Evolutionary conservation across 35 echinoderm and acorn worm species (phyloP), one percentile per base, ranked within the genome.

Genomic region (Heliocidaris tuberculata): DNA sequence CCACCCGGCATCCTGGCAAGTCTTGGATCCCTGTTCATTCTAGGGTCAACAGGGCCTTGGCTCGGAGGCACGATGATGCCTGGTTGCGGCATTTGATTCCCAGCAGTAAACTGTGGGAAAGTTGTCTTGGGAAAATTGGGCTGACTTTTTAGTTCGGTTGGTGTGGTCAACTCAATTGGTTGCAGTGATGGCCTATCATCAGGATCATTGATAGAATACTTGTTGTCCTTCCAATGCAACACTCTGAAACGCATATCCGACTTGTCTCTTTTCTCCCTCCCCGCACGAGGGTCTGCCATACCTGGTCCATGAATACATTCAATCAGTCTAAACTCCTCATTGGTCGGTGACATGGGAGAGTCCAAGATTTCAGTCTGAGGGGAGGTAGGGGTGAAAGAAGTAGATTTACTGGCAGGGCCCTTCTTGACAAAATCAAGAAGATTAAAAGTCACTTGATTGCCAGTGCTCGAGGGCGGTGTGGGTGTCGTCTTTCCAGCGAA

Each of bases 131-230:
- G 93, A 88, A 95, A 96, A 47, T 49, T 86, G n/a, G 95, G 97
- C n/a, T 93, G 96, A 8, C 90, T 71, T 48, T 96, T 98, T 19
- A 98, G 86, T 49, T 98, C 97, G 11, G 97, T 98, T 10, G 97
- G 97, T 10, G 97, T 98, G 10, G 59, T 90, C 24, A 98, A 94
- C 89, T 98, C 97, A 78, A 98, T 98, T 4, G 97, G 97, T 9
- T 94, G 96, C 48, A 98, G 93, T 6, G 95, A 94, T 15, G 97
- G 97, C 24, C 97, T 59, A 11, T 96, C 94, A 4, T 96, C 97
- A 1, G 87, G 54, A 24, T 98, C 96, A 50, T 95, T 94, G 4
- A 98, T 94, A 10, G 96, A 94, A 59, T 98, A 98, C 87, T 98
- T 95, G 50, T 96, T 96, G 48, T 96, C 90, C 31, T 95, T 96